Base-by-base conservation (phyloP, 2,113 vertebrate genomes). In the Ammodytes marinus region DNA sequence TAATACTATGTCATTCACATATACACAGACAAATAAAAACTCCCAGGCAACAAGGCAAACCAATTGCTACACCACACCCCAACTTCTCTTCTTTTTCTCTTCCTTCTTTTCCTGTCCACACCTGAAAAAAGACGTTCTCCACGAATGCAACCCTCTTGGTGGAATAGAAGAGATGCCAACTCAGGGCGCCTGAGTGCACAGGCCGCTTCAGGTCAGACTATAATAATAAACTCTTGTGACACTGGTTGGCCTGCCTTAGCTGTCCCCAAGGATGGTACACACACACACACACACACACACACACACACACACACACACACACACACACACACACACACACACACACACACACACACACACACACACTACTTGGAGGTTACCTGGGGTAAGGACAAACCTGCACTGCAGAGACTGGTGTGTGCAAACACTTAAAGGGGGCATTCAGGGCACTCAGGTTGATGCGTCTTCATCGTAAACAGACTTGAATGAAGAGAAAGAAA, bases 1-100 rank as follows among this genome's bases (percentile, higher is more conserved):
- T 94, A 89, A 91, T 68, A 45, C 92, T 93, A 95, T 92, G 68
- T 58, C 55, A 59, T 92, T 93, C 95, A 77, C 65, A 80, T 77
- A 49, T 72, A 90, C 72, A 83, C 63, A 84, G 74, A 84, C 66
- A 68, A 54, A 27, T 27, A 71, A 52, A 79, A 69, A 50, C 66
- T 68, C 59, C 54, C 64, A 88, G 59, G 84, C 72, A 82, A 76
- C 4, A 35, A 80, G 58, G 61, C 75, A 84, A 71, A 82, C 71
- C 74, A 72, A 79, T 77, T 58, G 57, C 84, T 71, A 67, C 59
- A 74, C 87, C 86, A 70, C 83, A 74, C 87, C 86, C 68, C 83
- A 79, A 60, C 72, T 55, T 63, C 75, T 78, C 70, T 72, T 64
- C 54, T 65, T 74, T 77, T 76, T 17, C 39, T 74, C 71, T 10